phyloP scores from a whole-genome alignment of 2,797 vertebrate species.

The Etheostoma nigrum region DNA sequence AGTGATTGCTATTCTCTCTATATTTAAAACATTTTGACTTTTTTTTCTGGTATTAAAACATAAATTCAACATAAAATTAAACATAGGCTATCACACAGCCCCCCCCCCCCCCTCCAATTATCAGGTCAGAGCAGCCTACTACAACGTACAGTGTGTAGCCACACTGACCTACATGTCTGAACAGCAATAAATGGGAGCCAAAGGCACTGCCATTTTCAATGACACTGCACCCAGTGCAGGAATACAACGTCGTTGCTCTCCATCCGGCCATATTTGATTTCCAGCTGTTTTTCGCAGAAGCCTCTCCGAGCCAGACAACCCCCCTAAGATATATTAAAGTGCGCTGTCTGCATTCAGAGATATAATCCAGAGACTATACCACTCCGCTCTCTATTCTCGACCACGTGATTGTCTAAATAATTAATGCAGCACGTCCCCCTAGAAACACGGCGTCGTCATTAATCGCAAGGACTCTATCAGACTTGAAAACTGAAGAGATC shows the following conservation, averaged over 20 bases:
- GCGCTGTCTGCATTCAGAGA: constrained; percentile 86
- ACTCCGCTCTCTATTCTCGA: constrained; percentile 88
- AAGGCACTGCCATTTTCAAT: constrained; percentile 87
- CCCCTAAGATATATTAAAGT: constrained; percentile 87
- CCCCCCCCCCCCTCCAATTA: constrained; percentile 28
- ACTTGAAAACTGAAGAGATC: constrained; percentile 99
- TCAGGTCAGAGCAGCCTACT: constrained; percentile 73
- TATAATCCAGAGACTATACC: constrained; percentile 94
- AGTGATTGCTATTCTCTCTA: not conserved
- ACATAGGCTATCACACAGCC: constrained; percentile 12
- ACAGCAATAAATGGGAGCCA: constrained; percentile 86
- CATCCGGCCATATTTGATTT: constrained; percentile 91
- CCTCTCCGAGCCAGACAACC: constrained; percentile 82
- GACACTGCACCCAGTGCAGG: constrained; percentile 86
- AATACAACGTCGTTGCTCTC: constrained; percentile 78
- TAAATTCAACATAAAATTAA: constrained; percentile 4
- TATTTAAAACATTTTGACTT: constrained; percentile 4
- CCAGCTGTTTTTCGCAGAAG: constrained; percentile 86
- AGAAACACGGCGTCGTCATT: constrained; percentile 99
- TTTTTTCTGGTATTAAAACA: not conserved
- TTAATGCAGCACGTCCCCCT: constrained; percentile 99
- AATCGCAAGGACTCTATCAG: constrained; percentile 99
- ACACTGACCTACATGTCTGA: constrained; percentile 87
- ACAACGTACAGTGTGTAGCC: constrained; percentile 72
- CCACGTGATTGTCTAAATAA: constrained; percentile 99